Evolutionary conservation across 2,113 vertebrate genomes (phyloP), one percentile per base, ranked within the genome.

Genomic region (Gallinago paraguaiae): DNA sequence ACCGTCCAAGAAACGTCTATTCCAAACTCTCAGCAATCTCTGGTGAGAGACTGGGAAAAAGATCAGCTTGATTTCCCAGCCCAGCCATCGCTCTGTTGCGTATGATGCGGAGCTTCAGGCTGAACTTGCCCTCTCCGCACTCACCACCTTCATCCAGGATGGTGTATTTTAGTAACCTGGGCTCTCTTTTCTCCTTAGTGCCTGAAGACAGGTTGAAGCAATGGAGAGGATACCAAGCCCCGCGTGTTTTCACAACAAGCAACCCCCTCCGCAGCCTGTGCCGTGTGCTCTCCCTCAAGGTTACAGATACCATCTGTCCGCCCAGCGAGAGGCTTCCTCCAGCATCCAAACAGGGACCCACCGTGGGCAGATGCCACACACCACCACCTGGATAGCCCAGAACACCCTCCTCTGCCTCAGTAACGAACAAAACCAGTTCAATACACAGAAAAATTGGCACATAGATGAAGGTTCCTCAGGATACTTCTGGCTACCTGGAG

Each of bases 81-180:
- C 37, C 87, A 85, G 78, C 7, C 72, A 41, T 23, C 13, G 2
- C 31, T 35, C 61, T 2, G 23, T 19, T 13, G 17, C 75, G 31
- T 5, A 20, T 27, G 50, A 50, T 69, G 4, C 3, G 1, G 3
- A 9, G 86, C 84, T 68, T 11, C 27, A 14, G 56, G 50, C 45
- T 11, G 33, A 37, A 8, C 2, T 0, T 4, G 24, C 6, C 50
- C 45, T 61, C 31, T n/a, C 54, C 24, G 1, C 3, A 0, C 46
- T 51, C 82, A 7, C 68, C 9, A 4, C 45, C 75, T 17, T 5
- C 61, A 57, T 6, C 45, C n/a, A 46, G 23, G 18, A 45, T 1
- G 41, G 8, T 4, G 3, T 1, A 48, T 65, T 50, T 4, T 22
- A 64, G 28, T 3, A 57, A 39, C 57, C 23, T 17, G 31, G 16